Conservation (phyloP, 2,113 vertebrate genomes). For the Chlamydotis undulata region DNA sequence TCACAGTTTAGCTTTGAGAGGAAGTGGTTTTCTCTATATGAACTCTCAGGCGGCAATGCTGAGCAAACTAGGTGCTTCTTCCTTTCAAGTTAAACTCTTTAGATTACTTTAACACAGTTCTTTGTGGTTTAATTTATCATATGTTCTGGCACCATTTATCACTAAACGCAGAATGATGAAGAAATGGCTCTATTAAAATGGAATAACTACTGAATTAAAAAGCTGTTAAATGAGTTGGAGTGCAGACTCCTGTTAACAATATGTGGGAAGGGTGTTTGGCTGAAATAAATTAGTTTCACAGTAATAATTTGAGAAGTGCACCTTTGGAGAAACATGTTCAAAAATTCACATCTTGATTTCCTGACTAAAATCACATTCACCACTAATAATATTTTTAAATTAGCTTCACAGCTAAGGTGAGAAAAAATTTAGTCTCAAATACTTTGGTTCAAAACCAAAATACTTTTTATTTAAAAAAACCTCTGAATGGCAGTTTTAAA, state of each 20-base stretch:
- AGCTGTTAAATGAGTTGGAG: constrained; percentile 80
- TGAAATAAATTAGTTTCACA: constrained; percentile 82
- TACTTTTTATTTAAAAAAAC: constrained; percentile 8
- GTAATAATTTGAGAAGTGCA: constrained; percentile 76
- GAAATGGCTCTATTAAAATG: constrained; percentile 83
- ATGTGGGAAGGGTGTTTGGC: constrained; percentile 77
- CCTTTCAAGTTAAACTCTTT: constrained; percentile 76
- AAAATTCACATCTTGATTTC: constrained; percentile 79
- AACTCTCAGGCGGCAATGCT: constrained; percentile 53
- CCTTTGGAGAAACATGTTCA: constrained; percentile 78
- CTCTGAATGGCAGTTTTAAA: constrained; percentile 10
- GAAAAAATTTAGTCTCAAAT: constrained; percentile 50
- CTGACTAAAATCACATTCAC: constrained; percentile 69
- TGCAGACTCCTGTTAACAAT: constrained; percentile 77
- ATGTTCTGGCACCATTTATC: constrained; percentile 83
- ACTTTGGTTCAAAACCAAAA: constrained; percentile 63
- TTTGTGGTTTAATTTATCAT: constrained; percentile 82
- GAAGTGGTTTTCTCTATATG: constrained; percentile 48
- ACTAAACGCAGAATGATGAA: constrained; percentile 85
- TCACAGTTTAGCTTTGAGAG: constrained; percentile 55
- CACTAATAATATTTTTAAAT: constrained; percentile 74
- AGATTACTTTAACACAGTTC: constrained; percentile 75
- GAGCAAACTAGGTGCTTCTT: constrained; percentile 71
- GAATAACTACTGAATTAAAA: constrained; percentile 84
- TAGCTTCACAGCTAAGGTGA: constrained; percentile 57